Evolutionary conservation across 2,888 invertebrate species (phyloP).

Genomic region (Ornithoptera alexandrae): DNA sequence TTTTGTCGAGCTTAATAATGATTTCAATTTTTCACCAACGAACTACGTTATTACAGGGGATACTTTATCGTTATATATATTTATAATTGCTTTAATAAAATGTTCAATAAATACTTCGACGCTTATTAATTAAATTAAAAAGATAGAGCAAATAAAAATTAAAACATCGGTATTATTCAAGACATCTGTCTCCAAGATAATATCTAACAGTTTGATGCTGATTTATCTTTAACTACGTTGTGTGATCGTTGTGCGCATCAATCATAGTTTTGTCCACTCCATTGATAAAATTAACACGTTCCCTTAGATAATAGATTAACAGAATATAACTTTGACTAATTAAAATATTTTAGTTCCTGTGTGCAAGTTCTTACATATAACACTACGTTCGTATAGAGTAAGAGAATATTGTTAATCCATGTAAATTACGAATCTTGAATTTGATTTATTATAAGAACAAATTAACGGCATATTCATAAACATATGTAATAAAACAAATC

Average conservation of each 20-base stretch:
- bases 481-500: background rate
- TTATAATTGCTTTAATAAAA: background rate
- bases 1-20: no score
- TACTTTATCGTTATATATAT: no score
- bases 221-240: conserved; percentile 58
- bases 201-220: conserved; percentile 42
- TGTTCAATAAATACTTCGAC: background rate
- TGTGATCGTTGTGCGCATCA: conserved; percentile 55
- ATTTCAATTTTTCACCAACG: no score
- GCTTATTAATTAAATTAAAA: conserved; percentile 22
- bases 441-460: no score
- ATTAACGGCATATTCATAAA: no score
- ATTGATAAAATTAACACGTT: conserved; percentile 63
- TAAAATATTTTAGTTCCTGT: conserved; percentile 10
- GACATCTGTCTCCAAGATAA: conserved; percentile 60
- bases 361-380: background rate
- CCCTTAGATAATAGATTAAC: conserved; percentile 44
- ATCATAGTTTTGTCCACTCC: conserved; percentile 72
- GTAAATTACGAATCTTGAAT: no score
- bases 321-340: conserved; percentile 36
- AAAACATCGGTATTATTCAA: conserved; percentile 47
- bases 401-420: no score
- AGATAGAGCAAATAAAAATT: conserved; percentile 35
- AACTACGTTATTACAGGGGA: no score
- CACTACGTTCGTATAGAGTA: background rate